A percentile compares a stretch with the other conserved stretches of the same genome.
Conservation (phyloP, 1,140 invertebrate species). For the Pseudomyrmex gracilis region DNA sequence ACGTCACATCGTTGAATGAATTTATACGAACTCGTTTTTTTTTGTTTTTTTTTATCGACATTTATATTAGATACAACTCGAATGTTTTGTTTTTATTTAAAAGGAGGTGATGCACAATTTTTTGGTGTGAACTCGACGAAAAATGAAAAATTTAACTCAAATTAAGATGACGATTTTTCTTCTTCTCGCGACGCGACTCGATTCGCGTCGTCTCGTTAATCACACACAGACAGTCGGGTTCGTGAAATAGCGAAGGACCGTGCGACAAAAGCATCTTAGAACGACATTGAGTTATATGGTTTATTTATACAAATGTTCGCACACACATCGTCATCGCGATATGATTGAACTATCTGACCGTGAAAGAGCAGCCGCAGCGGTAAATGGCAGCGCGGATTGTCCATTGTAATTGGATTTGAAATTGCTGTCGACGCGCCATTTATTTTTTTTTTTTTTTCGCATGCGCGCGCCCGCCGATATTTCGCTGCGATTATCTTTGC, state of each 20-base stretch:
- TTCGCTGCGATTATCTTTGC: conserved; percentile 26
- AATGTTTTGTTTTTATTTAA: too few species aligned
- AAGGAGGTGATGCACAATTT: neutral
- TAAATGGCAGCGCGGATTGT: conserved; percentile 30
- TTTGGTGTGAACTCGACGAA: too few species aligned
- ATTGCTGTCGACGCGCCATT: conserved; percentile 46
- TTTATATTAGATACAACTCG: too few species aligned
- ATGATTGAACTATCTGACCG: conserved; percentile 18
- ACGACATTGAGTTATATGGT: neutral
- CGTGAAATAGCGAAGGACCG: too few species aligned
- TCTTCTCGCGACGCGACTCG: neutral
- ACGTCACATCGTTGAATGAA: neutral
- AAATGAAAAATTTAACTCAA: neutral
- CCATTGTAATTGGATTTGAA: conserved; percentile 57
- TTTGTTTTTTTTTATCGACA: too few species aligned
- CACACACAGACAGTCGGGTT: too few species aligned
- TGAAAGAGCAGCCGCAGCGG: neutral
- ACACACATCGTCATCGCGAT: neutral
- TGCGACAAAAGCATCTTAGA: conserved; percentile 8
- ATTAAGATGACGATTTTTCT: conserved; percentile 9
- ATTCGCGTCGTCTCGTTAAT: neutral
- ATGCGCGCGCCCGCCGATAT: neutral
- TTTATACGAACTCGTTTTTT: too few species aligned
- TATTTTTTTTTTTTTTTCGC: conserved; percentile 45
- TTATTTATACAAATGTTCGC: conserved; percentile 20